Conservation (phyloP, 2,797 vertebrate genomes). For the Lindbergichthys nudifrons region DNA sequence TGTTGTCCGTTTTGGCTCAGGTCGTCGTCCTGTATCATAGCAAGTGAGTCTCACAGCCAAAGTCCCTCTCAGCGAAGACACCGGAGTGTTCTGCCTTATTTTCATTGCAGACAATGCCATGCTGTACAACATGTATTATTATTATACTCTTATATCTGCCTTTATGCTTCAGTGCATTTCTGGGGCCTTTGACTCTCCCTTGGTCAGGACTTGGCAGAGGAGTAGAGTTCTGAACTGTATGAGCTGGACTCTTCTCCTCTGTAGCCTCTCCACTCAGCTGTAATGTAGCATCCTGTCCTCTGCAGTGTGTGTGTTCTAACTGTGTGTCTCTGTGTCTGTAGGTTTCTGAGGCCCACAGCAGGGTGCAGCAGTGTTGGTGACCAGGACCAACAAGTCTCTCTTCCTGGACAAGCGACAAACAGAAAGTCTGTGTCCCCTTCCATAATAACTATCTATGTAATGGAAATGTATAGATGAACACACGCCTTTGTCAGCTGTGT, state of each 20-base stretch:
- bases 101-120: not conserved
- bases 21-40: not conserved
- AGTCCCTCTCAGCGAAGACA: not conserved
- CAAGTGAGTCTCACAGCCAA: not conserved
- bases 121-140: not conserved
- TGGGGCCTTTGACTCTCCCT: not conserved
- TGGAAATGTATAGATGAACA: slow-evolving; percentile 85
- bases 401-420: slow-evolving; percentile 76
- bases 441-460: slow-evolving; percentile 88
- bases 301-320: not conserved
- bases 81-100: not conserved
- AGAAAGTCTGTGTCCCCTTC: slow-evolving; percentile 83
- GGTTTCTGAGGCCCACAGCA: slow-evolving; percentile 72
- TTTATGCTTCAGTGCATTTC: not conserved
- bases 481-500: slow-evolving; percentile 80
- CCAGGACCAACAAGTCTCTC: slow-evolving; percentile 73
- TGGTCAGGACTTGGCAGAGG: not conserved
- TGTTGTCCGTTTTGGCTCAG: not conserved
- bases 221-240: not conserved
- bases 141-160: not conserved
- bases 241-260: not conserved
- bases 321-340: slow-evolving; percentile 50
- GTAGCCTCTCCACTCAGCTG: not conserved
- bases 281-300: not conserved
- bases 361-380: slow-evolving; percentile 66